Conservation (phyloP, 1,140 invertebrate genomes). For the Halotydeus destructor region DNA sequence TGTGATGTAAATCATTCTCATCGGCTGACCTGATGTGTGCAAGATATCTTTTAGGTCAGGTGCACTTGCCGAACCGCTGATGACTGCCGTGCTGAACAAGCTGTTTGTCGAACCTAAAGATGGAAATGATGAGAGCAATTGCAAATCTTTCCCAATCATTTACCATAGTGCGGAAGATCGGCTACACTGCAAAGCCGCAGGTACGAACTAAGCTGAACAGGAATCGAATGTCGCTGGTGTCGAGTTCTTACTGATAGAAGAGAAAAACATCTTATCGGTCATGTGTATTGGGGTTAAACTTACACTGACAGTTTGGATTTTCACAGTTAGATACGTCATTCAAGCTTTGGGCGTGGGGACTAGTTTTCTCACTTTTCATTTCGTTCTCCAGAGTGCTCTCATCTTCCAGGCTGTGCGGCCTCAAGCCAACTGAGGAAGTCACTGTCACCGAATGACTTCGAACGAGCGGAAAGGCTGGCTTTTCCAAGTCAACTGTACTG, state of each 20-base stretch:
- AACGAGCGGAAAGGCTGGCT: too few relatives aligned
- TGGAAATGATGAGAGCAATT: constrained; percentile 6
- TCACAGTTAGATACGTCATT: constrained; percentile 16
- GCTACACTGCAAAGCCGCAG: constrained; percentile 31
- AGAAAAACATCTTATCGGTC: neutral
- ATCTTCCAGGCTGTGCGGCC: neutral
- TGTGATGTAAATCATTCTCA: neutral
- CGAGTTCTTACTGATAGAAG: constrained; percentile 18
- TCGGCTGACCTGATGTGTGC: neutral
- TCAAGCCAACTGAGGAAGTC: neutral
- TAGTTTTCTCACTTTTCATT: constrained; percentile 13
- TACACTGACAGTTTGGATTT: constrained; percentile 3
- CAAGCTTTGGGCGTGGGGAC: constrained; percentile 17
- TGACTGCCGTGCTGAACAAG: constrained; percentile 78
- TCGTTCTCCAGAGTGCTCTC: too few relatives aligned
- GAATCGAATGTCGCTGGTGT: constrained; percentile 76
- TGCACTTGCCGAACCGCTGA: constrained; percentile 70
- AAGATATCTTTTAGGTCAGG: constrained; percentile 71
- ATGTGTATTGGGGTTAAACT: neutral
- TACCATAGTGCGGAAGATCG: constrained; percentile 22
- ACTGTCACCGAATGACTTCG: neutral
- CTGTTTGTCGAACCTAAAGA: constrained; percentile 41
- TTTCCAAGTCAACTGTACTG: too few relatives aligned
- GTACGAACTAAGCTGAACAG: constrained; percentile 74
- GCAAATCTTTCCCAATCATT: constrained; percentile 19